Percentiles rank a stretch among this genome's conserved stretches.
phyloP scores from a whole-genome alignment of 1,140 invertebrate genomes.

The Chironomus tepperi region DNA sequence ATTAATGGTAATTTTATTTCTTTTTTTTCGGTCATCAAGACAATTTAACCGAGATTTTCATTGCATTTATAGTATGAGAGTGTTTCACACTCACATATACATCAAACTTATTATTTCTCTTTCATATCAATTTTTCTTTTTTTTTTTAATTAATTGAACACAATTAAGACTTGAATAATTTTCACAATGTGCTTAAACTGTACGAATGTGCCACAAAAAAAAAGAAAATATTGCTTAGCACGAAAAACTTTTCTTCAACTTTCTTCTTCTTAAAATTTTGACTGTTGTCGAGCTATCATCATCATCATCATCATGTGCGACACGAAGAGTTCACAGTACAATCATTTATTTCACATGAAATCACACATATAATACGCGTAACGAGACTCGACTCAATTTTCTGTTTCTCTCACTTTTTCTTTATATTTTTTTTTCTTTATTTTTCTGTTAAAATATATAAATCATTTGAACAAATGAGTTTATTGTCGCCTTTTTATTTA shows the following conservation, averaged over 20 bases:
- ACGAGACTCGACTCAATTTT: neutral
- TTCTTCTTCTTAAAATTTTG: slow-evolving; percentile 1
- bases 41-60: neutral
- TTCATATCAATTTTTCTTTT: neutral
- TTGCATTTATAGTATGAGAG: neutral
- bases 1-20: slow-evolving; percentile 1
- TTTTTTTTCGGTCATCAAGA: neutral
- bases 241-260: slow-evolving; percentile 2
- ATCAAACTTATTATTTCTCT: neutral
- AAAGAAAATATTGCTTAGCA: neutral
- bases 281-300: slow-evolving; percentile 3
- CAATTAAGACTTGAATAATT: neutral
- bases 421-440: neutral
- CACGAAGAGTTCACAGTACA: neutral
- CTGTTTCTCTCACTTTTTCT: neutral
- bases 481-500: neutral
- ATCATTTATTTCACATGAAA: slow-evolving; percentile 10
- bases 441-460: neutral
- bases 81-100: neutral
- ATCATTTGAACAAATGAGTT: slow-evolving; percentile 8
- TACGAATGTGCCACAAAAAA: neutral
- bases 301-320: slow-evolving; percentile 4
- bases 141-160: slow-evolving; percentile 10
- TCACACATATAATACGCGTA: slow-evolving; percentile 2
- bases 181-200: neutral